phyloP scores from a whole-genome alignment of 2,888 invertebrate genomes.

The Drosophila demipolita region DNA sequence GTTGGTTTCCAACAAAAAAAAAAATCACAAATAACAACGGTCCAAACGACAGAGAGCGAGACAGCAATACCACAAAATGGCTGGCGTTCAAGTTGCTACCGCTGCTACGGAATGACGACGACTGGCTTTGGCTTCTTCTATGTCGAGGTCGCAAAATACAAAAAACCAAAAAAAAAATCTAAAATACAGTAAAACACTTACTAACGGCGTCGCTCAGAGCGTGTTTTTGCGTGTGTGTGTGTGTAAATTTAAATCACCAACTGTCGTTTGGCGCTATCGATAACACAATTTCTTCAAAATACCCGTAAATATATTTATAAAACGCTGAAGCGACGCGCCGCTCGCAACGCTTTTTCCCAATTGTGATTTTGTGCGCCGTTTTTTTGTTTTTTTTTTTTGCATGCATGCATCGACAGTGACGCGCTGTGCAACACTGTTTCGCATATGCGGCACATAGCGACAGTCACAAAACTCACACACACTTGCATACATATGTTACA shows the following conservation, averaged over 20 bases:
- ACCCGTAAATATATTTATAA: conserved; percentile 7
- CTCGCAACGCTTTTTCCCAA: conserved; percentile 35
- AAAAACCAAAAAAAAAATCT: conserved; percentile 1
- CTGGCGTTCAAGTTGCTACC: conserved; percentile 48
- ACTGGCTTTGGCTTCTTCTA: conserved; percentile 66
- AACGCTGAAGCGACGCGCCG: conserved; percentile 28
- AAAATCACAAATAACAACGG: conserved; percentile 47
- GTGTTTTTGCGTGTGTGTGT: conserved; percentile 20
- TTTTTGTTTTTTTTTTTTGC: conserved; percentile 44
- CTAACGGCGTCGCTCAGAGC: conserved; percentile 54
- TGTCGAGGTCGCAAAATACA: conserved; percentile 74
- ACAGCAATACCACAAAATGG: conserved; percentile 58
- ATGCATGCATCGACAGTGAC: conserved; percentile 47
- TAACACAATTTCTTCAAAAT: conserved; percentile 51
- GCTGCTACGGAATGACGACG: conserved; percentile 61
- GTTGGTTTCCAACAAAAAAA: conserved; percentile 59
- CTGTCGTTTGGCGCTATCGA: conserved; percentile 67
- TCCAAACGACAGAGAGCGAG: conserved; percentile 38
- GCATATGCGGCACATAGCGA: conserved; percentile 74
- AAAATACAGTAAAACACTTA: not conserved
- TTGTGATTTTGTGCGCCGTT: conserved; percentile 61
- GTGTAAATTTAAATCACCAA: conserved; percentile 66
- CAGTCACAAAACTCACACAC: conserved; percentile 48
- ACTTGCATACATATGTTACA: conserved; percentile 31
- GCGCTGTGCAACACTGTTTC: conserved; percentile 67